These are phyloP conservation scores for Bathynomus jamesi DNA, from an alignment of 1,140 invertebrate species.

Conservation along the genomic window DNA sequence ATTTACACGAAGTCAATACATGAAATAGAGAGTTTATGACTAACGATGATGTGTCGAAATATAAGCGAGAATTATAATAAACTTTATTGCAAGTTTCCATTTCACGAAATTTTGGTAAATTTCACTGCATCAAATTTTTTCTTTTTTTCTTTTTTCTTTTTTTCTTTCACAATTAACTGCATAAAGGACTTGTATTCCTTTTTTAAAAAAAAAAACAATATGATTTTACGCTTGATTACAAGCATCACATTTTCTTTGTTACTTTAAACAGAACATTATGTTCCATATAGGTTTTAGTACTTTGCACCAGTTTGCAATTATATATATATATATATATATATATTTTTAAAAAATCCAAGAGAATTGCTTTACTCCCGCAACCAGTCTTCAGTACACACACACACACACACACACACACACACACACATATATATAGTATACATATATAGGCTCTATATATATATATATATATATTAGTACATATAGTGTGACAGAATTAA, in stretches of 20 bases:
- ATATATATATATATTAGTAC: background rate
- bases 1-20: too few species aligned
- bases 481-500: background rate
- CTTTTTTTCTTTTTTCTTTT: background rate
- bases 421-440: background rate
- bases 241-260: background rate
- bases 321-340: conserved; percentile 6
- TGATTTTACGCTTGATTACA: too few species aligned
- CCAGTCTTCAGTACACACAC: background rate
- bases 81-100: too few species aligned
- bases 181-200: background rate
- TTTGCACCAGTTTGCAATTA: background rate
- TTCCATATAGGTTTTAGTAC: too few species aligned
- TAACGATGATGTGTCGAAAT: too few species aligned
- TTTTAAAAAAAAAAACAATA: too few species aligned
- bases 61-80: too few species aligned
- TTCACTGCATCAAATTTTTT: background rate
- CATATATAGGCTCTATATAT: background rate
- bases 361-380: background rate
- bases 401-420: background rate
- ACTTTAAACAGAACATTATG: background rate
- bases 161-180: background rate
- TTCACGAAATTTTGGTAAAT: too few species aligned
- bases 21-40: too few species aligned
- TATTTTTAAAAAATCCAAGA: conserved; percentile 1